phyloP scores from a whole-genome alignment of 2,888 invertebrate species.

The Stenurella melanura region DNA sequence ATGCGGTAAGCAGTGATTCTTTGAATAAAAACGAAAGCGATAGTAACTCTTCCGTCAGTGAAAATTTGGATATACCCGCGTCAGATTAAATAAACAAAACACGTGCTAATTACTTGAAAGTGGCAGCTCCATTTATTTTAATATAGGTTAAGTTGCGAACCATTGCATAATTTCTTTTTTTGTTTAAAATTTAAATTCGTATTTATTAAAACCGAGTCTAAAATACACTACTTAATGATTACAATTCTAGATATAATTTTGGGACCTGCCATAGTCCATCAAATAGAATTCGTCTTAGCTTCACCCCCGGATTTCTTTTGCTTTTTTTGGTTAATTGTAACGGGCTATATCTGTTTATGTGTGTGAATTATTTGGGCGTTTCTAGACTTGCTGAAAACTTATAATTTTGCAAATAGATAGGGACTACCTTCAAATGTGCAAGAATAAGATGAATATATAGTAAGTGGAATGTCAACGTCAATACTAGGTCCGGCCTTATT shows the following conservation, averaged over 20 bases:
- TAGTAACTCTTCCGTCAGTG: slow-evolving; percentile 34
- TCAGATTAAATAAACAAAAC: slow-evolving; percentile 10
- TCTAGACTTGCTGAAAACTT: no score
- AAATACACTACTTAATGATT: slow-evolving; percentile 7
- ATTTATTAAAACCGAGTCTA: not conserved
- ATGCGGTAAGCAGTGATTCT: slow-evolving; percentile 28
- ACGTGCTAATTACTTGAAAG: not conserved
- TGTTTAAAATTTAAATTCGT: not conserved
- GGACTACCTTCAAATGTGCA: no score
- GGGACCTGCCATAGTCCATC: no score
- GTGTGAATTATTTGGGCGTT: no score
- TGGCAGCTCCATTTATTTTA: slow-evolving; percentile 16
- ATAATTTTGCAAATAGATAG: no score
- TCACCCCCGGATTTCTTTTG: no score
- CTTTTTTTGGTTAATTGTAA: no score
- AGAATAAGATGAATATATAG: no score
- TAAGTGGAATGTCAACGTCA: no score
- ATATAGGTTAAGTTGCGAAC: not conserved
- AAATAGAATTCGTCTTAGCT: no score
- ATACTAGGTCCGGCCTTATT: no score
- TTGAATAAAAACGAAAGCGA: slow-evolving; percentile 32
- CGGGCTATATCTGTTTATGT: no score
- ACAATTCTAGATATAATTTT: not conserved
- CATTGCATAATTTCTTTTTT: slow-evolving; percentile 11
- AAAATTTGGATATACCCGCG: slow-evolving; percentile 13